Evolutionary conservation across 2,888 invertebrate genomes (phyloP), one percentile per base, ranked within the genome.

Genomic region (Stegana nigrithorax): DNA sequence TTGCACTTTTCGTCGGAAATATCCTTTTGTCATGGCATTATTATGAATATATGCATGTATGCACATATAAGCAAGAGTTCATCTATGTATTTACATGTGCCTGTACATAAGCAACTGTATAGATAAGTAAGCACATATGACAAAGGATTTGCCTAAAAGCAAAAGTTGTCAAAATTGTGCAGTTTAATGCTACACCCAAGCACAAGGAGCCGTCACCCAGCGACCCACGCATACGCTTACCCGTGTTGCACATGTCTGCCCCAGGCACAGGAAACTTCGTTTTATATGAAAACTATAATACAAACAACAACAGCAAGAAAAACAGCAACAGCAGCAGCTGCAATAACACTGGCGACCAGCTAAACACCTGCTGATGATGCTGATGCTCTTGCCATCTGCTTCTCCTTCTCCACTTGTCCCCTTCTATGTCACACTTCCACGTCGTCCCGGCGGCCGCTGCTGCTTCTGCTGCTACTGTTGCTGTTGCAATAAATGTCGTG

Each of bases 41-140:
- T 59, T 47, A 7, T n/a, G 36, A 29, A 42, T 21, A 4, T 23
- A n/a, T 56, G n/a, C 47, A 29, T 59, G 36, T 60, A 19, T n/a
- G n/a, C n/a, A n/a, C n/a, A n/a, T n/a, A n/a, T n/a, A n/a, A n/a
- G n/a, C n/a, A n/a, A n/a, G n/a, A n/a, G n/a, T n/a, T n/a, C n/a
- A n/a, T n/a, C n/a, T 29, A 6, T 45, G 50, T 57, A 17, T 67
- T 32, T 51, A 23, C 45, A 39, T 60, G 21, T 27, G 21, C 63
- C 19, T 17, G 45, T 47, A 5, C 59, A 57, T 61, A 64, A 56
- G 63, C 70, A 79, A 78, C 75, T n/a, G n/a, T n/a, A n/a, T n/a
- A n/a, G n/a, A n/a, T n/a, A n/a, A n/a, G n/a, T n/a, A n/a, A n/a
- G n/a, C n/a, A n/a, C n/a, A n/a, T n/a, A n/a, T n/a, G n/a, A 80